A percentile compares a stretch with the other conserved stretches of the same genome.
Evolutionary conservation across 2,113 vertebrate genomes (phyloP).

Genomic region (Lathamus discolor): DNA sequence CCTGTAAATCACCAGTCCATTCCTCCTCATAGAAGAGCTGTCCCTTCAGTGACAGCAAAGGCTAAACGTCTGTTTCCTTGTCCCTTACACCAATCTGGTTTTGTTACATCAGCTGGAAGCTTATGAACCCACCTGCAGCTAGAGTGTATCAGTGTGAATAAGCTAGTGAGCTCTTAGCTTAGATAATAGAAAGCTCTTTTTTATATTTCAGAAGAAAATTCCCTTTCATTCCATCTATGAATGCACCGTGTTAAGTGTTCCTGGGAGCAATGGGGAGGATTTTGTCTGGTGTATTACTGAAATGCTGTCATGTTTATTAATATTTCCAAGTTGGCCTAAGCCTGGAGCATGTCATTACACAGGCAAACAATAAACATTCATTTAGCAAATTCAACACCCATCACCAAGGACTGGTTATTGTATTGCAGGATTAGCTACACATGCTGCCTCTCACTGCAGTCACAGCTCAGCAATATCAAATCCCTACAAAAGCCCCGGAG

Average conservation of each 20-base stretch:
- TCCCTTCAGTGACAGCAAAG: not conserved
- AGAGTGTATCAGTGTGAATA: not conserved
- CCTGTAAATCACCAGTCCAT: not conserved
- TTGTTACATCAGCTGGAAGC: not conserved
- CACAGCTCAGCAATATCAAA: not conserved
- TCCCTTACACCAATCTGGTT: not conserved
- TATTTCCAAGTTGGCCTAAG: conserved; percentile 13
- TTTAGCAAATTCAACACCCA: conserved; percentile 22
- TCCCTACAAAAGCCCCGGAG: not conserved
- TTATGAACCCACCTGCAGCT: not conserved
- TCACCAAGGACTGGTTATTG: not conserved
- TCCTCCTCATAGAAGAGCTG: not conserved
- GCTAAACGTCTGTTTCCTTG: not conserved
- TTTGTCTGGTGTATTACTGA: not conserved
- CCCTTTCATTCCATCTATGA: not conserved
- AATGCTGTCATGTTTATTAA: not conserved
- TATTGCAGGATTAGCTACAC: conserved; percentile 40
- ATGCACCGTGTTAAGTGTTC: not conserved
- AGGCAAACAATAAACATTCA: conserved; percentile 42
- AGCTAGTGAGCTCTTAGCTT: not conserved
- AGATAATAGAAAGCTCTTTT: not conserved
- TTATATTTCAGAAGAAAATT: not conserved
- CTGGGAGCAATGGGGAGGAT: not conserved
- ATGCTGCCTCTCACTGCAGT: not conserved
- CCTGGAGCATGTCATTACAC: not conserved